phyloP scores from a whole-genome alignment of 2,888 invertebrate genomes.

The Drosophila niveifrons region DNA sequence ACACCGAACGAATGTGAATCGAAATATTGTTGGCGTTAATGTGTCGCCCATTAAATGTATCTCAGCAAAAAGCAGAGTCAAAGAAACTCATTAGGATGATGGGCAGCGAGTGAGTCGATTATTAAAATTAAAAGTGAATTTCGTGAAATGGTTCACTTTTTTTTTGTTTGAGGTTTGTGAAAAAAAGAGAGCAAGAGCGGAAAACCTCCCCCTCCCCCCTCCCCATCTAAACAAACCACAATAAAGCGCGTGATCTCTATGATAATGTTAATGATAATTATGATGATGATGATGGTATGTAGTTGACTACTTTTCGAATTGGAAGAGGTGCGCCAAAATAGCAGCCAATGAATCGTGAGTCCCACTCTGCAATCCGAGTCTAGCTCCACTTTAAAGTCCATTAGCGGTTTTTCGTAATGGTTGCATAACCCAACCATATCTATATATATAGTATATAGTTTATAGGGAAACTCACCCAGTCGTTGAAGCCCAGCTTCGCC shows the following conservation, averaged over 20 bases:
- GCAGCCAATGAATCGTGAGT: conserved; percentile 27
- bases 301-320: conserved; percentile 30
- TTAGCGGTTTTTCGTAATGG: conserved; percentile 56
- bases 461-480: conserved; percentile 90
- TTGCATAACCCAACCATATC: conserved; percentile 40
- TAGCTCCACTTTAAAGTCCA: conserved; percentile 67
- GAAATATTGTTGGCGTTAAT: conserved; percentile 47
- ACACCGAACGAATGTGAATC: conserved; percentile 19
- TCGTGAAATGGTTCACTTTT: conserved; percentile 64
- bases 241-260: conserved; percentile 58
- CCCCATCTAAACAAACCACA: conserved; percentile 4
- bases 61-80: conserved; percentile 1
- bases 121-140: conserved; percentile 77
- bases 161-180: conserved; percentile 27
- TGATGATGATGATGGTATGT: conserved; percentile 42
- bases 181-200: conserved; percentile 11
- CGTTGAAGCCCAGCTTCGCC: conserved; percentile 93
- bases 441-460: not conserved
- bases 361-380: conserved; percentile 21
- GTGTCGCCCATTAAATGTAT: conserved; percentile 63
- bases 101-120: conserved; percentile 52
- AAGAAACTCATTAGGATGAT: conserved; percentile 54
- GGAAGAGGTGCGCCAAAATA: conserved; percentile 71
- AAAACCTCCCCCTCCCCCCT: conserved; percentile 28
- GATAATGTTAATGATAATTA: conserved; percentile 61